Percentiles rank a stretch among this genome's conserved stretches.
These are phyloP conservation scores for Bombus waltoni DNA, from an alignment of 1,140 invertebrate species.

Conservation along the genomic window DNA sequence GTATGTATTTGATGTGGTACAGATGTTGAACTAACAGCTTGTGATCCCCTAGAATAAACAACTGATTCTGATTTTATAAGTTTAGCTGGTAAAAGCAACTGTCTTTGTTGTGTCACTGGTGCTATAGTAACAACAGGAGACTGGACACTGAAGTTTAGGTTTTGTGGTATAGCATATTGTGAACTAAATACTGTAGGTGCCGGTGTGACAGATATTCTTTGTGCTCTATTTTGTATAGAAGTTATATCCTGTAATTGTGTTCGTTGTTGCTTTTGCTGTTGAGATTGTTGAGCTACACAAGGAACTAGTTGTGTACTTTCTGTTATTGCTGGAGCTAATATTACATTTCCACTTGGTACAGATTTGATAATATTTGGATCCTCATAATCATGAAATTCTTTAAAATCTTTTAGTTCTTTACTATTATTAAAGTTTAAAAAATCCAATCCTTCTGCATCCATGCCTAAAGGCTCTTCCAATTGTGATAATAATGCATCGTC, in stretches of 20 bases:
- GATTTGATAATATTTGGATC: slow-evolving; percentile 62
- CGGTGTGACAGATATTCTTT: slow-evolving; percentile 71
- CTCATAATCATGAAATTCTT: slow-evolving; percentile 65
- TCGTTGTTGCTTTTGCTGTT: slow-evolving; percentile 39
- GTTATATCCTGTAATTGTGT: slow-evolving; percentile 54
- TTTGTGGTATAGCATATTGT: slow-evolving; percentile 77
- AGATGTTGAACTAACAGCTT: slow-evolving; percentile 75
- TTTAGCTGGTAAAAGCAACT: slow-evolving; percentile 79
- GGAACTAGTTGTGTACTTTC: slow-evolving; percentile 57
- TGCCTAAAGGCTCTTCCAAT: slow-evolving; percentile 74
- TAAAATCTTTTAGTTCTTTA: slow-evolving; percentile 62
- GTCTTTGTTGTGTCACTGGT: slow-evolving; percentile 75
- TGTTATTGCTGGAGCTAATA: slow-evolving; percentile 44
- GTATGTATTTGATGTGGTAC: slow-evolving; percentile 85
- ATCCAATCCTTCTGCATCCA: slow-evolving; percentile 75
- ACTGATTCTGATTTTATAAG: slow-evolving; percentile 81
- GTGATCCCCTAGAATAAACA: slow-evolving; percentile 76
- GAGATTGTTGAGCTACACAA: slow-evolving; percentile 29
- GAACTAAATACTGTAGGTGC: slow-evolving; percentile 74
- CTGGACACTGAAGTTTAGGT: slow-evolving; percentile 78
- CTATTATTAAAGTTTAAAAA: slow-evolving; percentile 70
- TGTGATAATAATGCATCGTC: slow-evolving; percentile 77
- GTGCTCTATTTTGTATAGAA: slow-evolving; percentile 56
- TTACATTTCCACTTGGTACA: slow-evolving; percentile 58
- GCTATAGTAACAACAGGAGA: slow-evolving; percentile 79